These are phyloP conservation scores for Parazoanthus atlanticus DNA, from an alignment of 92 coral and sea anemone species.

Conservation along the genomic window DNA sequence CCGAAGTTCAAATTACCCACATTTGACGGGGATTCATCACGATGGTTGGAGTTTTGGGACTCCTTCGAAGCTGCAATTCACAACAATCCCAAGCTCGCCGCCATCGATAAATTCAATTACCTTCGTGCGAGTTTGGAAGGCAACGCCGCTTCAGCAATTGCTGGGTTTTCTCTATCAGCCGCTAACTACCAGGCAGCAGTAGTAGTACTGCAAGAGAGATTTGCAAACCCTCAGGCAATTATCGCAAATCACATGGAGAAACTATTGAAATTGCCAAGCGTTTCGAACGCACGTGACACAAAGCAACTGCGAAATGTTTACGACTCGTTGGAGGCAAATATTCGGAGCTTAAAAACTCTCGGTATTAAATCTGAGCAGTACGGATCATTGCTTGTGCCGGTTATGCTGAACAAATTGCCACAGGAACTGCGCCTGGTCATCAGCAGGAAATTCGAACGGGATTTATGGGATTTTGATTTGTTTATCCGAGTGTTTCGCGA, in stretches of 20 bases:
- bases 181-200: constrained; percentile 46
- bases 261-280: constrained; percentile 39
- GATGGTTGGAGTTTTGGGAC: constrained; percentile 53
- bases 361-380: constrained; percentile 49
- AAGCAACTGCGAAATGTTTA: constrained; percentile 33
- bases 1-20: constrained; percentile 9
- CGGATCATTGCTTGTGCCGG: constrained; percentile 46
- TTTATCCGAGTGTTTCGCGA: constrained; percentile 21
- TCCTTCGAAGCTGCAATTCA: constrained; percentile 52
- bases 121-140: constrained; percentile 33
- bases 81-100: constrained; percentile 27
- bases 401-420: constrained; percentile 51
- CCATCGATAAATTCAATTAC: constrained; percentile 47
- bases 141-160: constrained; percentile 44
- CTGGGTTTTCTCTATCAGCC: constrained; percentile 39
- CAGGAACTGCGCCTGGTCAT: constrained; percentile 47
- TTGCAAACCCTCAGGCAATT: constrained; percentile 37
- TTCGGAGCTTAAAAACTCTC: constrained; percentile 37
- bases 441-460: constrained; percentile 46
- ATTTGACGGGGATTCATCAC: constrained; percentile 22
- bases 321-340: constrained; percentile 48
- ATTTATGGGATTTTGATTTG: constrained; percentile 39
- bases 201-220: constrained; percentile 37
- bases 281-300: constrained; percentile 25
- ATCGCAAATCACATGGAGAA: constrained; percentile 59